Evolutionary conservation across 2,888 invertebrate species (phyloP), one percentile per base, ranked within the genome.

Genomic region (Ethmia dodecea): DNA sequence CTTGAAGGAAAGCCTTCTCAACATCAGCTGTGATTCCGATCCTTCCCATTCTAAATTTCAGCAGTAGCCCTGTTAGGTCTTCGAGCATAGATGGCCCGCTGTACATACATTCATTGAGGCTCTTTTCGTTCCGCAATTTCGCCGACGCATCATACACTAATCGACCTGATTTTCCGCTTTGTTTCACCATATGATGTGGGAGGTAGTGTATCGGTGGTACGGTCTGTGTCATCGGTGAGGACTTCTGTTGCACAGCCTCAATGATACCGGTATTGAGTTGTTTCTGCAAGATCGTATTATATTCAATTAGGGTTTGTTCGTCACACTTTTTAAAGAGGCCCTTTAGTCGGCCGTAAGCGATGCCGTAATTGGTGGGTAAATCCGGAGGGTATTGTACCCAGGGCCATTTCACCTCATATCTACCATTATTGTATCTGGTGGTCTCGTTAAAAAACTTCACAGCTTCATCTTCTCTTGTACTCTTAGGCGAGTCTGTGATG

Each of bases 361-460:
- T 12, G 4, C 43, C 43, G 20, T 26, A 45, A 28, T 49, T 45
- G 5, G 29, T 28, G 1, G 41, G 39, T 29, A 49, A 11, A 6
- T 37, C 22, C 8, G 41, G 46, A 10, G 42, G 44, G 13, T 40
- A 41, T n/a, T 40, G 24, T 5, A 33, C 30, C 42, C 43, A 48
- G 1, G 44, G 44, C 43, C 49, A 49, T 28, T 42, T 45, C 0
- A 49, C 40, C 1, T 38, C 13, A 30, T 47, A 47, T 22, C 42
- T 35, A 1, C 26, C 20, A 12, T 45, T 8, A 6, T 30, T 26
- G 22, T n/a, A n/a, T n/a, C n/a, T n/a, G n/a, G n/a, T n/a, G n/a
- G n/a, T n/a, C n/a, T n/a, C n/a, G n/a, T n/a, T n/a, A n/a, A n/a
- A n/a, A n/a, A n/a, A n/a, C n/a, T n/a, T n/a, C n/a, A n/a, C n/a